phyloP scores from a whole-genome alignment of 2,797 vertebrate genomes.

The Philypnodon macrostomus region DNA sequence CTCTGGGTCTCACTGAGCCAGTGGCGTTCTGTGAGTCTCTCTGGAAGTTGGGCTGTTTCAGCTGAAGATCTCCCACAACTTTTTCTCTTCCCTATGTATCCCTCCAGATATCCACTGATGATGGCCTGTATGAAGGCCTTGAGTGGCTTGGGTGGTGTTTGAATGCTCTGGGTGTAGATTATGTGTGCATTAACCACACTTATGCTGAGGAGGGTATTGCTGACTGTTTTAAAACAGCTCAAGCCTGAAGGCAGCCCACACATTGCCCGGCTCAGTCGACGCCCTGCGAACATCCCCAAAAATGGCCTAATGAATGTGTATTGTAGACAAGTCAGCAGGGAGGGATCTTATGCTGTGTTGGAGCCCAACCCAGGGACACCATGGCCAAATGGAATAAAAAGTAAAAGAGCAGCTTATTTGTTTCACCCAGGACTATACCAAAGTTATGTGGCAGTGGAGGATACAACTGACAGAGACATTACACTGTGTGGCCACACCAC shows the following conservation, averaged over 20 bases:
- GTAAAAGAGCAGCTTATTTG: constrained; percentile 20
- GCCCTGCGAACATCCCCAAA: constrained; percentile 6
- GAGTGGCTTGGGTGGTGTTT: too few species aligned
- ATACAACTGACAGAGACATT: constrained; percentile 7
- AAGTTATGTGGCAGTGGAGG: constrained; percentile 17
- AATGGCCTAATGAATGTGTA: neutral
- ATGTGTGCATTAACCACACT: too few species aligned
- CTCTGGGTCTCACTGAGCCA: too few species aligned
- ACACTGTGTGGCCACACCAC: neutral
- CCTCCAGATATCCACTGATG: too few species aligned
- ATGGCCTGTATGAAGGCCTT: too few species aligned
- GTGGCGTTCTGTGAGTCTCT: too few species aligned
- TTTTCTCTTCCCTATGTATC: too few species aligned
- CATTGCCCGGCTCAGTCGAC: constrained; percentile 8
- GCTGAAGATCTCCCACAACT: too few species aligned
- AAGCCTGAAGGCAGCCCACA: constrained; percentile 5
- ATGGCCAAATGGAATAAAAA: constrained; percentile 8
- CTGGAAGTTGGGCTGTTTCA: too few species aligned
- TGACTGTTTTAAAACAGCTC: constrained; percentile 13
- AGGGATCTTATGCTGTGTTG: neutral
- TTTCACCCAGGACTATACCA: too few species aligned
- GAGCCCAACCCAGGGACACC: constrained; percentile 13
- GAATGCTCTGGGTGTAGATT: too few species aligned
- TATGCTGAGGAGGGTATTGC: too few species aligned
- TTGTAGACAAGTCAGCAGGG: constrained; percentile 8